Percentiles rank a stretch among this genome's conserved stretches.
Evolutionary conservation across 2,888 invertebrate genomes (phyloP).

Genomic region (Cataglyphis rosenhaueri): DNA sequence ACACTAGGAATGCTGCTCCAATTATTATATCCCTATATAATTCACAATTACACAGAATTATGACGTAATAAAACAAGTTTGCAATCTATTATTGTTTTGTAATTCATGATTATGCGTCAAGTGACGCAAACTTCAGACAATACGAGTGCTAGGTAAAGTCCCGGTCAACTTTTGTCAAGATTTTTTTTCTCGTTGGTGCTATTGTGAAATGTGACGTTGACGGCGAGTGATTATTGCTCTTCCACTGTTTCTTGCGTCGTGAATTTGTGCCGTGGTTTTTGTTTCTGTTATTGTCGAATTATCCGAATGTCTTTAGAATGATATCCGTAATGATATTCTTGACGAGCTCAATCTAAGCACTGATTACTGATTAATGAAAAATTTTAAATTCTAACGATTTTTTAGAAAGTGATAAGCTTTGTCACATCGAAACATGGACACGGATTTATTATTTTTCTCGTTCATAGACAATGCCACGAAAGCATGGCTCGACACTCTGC

Average conservation of each 20-base stretch:
- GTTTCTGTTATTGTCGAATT: background rate
- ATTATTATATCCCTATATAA: too few relatives aligned
- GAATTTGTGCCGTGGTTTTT: background rate
- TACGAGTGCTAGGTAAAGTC: background rate
- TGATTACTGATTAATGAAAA: slow-evolving; percentile 19
- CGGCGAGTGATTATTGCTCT: background rate
- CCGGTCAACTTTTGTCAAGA: background rate
- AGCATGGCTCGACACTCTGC: slow-evolving; percentile 79
- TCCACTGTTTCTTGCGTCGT: background rate
- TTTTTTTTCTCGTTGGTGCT: background rate
- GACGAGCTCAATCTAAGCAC: background rate
- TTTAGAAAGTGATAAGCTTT: background rate
- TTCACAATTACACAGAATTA: background rate
- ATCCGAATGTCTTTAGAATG: background rate
- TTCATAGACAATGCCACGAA: slow-evolving; percentile 78
- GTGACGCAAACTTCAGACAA: slow-evolving; percentile 34
- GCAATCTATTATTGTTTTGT: background rate
- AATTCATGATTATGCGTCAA: background rate
- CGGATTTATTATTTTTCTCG: slow-evolving; percentile 67
- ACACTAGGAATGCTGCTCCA: too few relatives aligned
- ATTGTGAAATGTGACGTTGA: background rate
- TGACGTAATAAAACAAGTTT: background rate
- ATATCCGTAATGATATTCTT: background rate
- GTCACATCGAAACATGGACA: background rate
- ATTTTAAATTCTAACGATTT: background rate